These are phyloP conservation scores for Metacarcinus magister DNA, from an alignment of 2,888 invertebrate species.

Conservation along the genomic window DNA sequence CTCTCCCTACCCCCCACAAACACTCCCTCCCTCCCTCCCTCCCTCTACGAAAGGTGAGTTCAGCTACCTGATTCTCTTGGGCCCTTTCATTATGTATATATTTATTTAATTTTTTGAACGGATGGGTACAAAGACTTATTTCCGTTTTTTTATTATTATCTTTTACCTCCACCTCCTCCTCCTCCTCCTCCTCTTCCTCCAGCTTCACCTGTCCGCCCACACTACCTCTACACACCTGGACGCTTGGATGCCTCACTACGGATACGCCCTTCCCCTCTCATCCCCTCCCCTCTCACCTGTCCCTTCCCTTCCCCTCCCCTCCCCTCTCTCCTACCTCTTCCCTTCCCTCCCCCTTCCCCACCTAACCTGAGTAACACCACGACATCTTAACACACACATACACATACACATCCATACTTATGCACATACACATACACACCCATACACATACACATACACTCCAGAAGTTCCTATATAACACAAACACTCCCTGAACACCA, in stretches of 20 bases:
- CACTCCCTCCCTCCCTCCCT: not conserved
- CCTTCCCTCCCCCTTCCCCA: not conserved
- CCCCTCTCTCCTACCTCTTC: not conserved
- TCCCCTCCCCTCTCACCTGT: not conserved
- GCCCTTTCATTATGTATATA: not conserved
- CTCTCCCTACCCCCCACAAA: not conserved
- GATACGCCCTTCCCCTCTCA: not conserved
- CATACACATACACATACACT: no score
- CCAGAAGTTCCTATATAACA: no score
- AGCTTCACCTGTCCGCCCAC: not conserved
- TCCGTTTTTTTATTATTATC: not conserved
- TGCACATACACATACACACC: not conserved
- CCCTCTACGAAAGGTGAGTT: not conserved
- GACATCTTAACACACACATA: no score
- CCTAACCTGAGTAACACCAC: no score
- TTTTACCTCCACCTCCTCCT: not conserved
- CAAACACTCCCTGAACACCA: no score
- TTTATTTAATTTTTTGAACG: not conserved
- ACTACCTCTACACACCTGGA: not conserved
- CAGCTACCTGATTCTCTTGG: not conserved
- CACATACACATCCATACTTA: no score
- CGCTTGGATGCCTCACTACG: not conserved
- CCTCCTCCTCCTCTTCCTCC: not conserved
- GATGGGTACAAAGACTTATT: not conserved
- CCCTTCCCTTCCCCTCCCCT: not conserved